These are phyloP conservation scores for Setophaga coronata DNA, from an alignment of 2,113 vertebrate genomes.

Conservation along the genomic window DNA sequence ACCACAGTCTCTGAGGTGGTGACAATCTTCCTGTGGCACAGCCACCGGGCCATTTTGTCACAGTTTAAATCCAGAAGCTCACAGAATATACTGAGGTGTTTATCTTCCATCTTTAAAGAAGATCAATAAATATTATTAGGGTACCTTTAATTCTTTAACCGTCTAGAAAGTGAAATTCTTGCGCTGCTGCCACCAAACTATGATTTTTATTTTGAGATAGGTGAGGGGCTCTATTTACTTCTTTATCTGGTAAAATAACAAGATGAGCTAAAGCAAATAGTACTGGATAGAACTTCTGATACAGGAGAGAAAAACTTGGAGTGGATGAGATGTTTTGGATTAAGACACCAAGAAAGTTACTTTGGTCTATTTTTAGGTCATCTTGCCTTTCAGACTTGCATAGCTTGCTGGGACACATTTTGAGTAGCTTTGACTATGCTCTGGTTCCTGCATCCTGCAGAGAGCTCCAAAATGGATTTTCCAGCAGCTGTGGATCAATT, in stretches of 20 bases:
- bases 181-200: neutral
- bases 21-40: conserved; percentile 87
- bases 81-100: conserved; percentile 85
- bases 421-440: neutral
- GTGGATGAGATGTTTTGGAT: neutral
- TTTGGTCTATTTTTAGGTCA: neutral
- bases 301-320: neutral
- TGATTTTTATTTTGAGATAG: neutral
- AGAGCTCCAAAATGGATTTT: neutral
- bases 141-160: neutral
- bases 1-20: conserved; percentile 85
- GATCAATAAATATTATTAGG: neutral
- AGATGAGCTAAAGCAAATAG: neutral
- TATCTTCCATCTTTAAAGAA: conserved; percentile 76
- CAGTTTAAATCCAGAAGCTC: conserved; percentile 81
- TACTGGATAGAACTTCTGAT: neutral
- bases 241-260: neutral
- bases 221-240: neutral
- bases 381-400: neutral
- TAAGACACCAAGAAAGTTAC: neutral
- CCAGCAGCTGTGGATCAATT: neutral
- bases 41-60: conserved; percentile 78
- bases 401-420: neutral
- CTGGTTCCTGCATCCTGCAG: neutral
- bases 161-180: neutral